phyloP scores from a whole-genome alignment of 1,140 invertebrate genomes.

The Neocloeon triangulifer region DNA sequence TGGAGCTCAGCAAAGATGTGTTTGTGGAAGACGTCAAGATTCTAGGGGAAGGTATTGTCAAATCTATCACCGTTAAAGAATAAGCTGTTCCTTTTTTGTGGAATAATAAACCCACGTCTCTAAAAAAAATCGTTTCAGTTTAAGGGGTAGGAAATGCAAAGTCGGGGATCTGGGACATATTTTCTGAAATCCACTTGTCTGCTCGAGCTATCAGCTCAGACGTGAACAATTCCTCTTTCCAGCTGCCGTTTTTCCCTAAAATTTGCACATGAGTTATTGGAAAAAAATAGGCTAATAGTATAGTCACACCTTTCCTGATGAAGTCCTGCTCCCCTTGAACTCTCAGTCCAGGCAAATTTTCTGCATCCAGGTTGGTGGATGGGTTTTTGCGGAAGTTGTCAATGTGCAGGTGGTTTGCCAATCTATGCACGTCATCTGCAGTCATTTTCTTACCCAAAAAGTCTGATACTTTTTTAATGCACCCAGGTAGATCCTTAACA shows the following conservation, averaged over 20 bases:
- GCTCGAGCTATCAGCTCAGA: conserved; percentile 9
- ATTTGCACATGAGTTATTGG: too few relatives aligned
- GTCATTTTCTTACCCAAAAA: conserved; percentile 29
- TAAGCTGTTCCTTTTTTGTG: too few relatives aligned
- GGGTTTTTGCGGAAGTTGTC: conserved; percentile 43
- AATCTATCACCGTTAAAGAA: too few relatives aligned
- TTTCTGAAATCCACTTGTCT: conserved; percentile 10
- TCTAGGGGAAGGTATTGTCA: too few relatives aligned
- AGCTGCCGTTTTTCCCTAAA: conserved; percentile 12
- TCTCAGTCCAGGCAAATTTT: neutral
- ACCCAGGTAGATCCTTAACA: conserved; percentile 23
- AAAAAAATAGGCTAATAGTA: neutral
- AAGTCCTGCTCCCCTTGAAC: neutral
- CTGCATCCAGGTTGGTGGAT: neutral
- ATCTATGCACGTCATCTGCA: conserved; percentile 21
- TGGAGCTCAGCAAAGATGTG: too few relatives aligned
- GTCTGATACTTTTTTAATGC: conserved; percentile 28
- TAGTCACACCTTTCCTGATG: conserved; percentile 1
- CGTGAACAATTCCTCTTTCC: conserved; percentile 10
- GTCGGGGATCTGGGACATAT: too few relatives aligned
- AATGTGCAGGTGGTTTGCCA: conserved; percentile 36
- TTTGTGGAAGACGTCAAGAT: too few relatives aligned
- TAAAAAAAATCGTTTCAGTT: too few relatives aligned
- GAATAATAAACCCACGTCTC: too few relatives aligned
- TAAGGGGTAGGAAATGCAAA: too few relatives aligned